Evolutionary conservation across 2,113 vertebrate genomes (phyloP).

Genomic region (Gymnocephalus cernua): DNA sequence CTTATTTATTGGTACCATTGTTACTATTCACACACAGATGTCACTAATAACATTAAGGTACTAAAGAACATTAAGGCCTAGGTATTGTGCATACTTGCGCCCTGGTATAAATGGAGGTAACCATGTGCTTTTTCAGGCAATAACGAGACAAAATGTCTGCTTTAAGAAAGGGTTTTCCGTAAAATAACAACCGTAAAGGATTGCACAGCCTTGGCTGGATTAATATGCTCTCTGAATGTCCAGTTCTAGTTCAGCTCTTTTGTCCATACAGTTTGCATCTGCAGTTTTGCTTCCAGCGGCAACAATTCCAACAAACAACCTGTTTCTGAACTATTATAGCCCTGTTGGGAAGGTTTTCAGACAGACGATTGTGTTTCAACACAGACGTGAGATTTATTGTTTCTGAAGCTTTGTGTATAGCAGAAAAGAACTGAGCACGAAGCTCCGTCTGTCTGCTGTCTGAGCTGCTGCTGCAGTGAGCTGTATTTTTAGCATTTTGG

Average conservation of each 20-base stretch:
- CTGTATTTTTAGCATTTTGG: constrained; percentile 55
- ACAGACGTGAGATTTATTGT: not conserved
- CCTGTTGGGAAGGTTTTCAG: not conserved
- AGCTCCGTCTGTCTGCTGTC: constrained; percentile 18
- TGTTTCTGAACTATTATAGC: not conserved
- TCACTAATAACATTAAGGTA: not conserved
- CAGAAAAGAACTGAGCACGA: not conserved
- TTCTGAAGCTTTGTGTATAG: not conserved
- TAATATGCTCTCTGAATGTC: not conserved
- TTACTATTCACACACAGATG: not conserved
- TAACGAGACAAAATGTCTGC: not conserved
- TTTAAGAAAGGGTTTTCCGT: not conserved
- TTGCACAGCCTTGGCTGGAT: not conserved
- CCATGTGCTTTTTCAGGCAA: not conserved
- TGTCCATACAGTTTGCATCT: not conserved
- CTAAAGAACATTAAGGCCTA: no score
- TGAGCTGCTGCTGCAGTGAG: constrained; percentile 30
- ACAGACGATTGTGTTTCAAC: not conserved
- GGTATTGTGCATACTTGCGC: not conserved
- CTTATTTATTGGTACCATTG: not conserved
- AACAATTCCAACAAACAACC: not conserved
- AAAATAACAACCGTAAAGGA: not conserved
- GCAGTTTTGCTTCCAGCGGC: not conserved
- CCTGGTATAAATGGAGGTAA: not conserved
- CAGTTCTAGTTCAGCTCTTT: not conserved